Conservation (phyloP, 2,797 vertebrate species). For the Tokudaia tokunoshimensis region DNA sequence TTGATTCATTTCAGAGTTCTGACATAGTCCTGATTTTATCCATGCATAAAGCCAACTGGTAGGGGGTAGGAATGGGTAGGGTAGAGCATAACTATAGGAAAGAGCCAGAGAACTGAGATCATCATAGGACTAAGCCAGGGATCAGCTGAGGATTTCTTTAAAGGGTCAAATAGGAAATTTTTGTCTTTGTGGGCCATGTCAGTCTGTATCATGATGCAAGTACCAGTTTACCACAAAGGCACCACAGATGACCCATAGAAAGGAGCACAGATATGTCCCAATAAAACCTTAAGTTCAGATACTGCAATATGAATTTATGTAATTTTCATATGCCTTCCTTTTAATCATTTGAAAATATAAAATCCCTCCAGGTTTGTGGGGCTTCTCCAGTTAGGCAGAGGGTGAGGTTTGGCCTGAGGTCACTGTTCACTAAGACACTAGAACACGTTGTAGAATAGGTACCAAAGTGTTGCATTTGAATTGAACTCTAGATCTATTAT, state of each 20-base stretch:
- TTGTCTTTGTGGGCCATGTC: background rate
- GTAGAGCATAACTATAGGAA: background rate
- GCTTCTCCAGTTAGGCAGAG: background rate
- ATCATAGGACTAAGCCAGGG: background rate
- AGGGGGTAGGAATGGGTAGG: background rate
- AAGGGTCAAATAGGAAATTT: background rate
- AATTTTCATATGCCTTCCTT: background rate
- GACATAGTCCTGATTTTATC: background rate
- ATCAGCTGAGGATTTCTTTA: background rate
- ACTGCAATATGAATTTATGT: background rate
- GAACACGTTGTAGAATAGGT: background rate
- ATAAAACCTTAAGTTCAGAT: background rate
- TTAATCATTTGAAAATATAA: constrained; percentile 23
- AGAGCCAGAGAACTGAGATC: background rate
- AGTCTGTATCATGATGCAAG: background rate
- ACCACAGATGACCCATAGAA: background rate
- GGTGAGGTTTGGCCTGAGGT: background rate
- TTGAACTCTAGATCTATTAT: background rate
- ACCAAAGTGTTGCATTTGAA: background rate
- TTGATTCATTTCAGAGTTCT: constrained; percentile 24
- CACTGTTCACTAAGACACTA: background rate
- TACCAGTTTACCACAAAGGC: background rate
- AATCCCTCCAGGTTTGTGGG: background rate
- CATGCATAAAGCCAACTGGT: background rate
- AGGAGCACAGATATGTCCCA: background rate